Evolutionary conservation across 1,140 invertebrate genomes (phyloP), one percentile per base, ranked within the genome.

Genomic region (Cyphomyrmex costatus): DNA sequence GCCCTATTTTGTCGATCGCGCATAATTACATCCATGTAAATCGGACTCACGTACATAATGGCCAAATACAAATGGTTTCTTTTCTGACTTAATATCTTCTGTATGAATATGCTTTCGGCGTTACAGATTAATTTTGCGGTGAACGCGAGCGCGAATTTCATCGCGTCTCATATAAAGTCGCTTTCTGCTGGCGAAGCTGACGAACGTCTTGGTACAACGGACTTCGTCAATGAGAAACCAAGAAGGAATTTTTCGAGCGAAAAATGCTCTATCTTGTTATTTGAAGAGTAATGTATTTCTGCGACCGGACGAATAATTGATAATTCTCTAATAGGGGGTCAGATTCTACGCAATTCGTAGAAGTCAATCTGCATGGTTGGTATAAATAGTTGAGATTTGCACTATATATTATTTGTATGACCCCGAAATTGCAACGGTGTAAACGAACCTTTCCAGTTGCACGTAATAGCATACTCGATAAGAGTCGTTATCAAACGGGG

Each of bases 1-100:
- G 30, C 78, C 24, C 78, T 83, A 60, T 74, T 83, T 83, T 83
- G 53, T 74, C 79, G 79, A 83, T 83, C 79, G 53, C 79, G 79
- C 68, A 60, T 83, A 83, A 83, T 83, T 73, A 83, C 79, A 1
- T 27, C 19, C 68, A 24, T 61, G 79, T 61, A 61, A 83, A 83
- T 60, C 53, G 36, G 10, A 16, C 10, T 60, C 21, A 14, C 36
- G 56, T 46, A 56, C 7, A 27, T 46, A 16, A 46, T 24, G 14
- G 33, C 49, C 19, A 71, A 71, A 80, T 80, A 71, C 65, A 21
- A 66, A 14, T 33, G 30, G 21, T 80, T 73, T 60, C 68, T 83
- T 74, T 61, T 14, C 24, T n/a, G 19, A 30, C 30, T 70, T 73
- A 73, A 82, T 73, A 36, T n/a, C 66, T 30, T 60, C 27, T 36